phyloP scores from a whole-genome alignment of 2,797 vertebrate genomes.

The Chlorospingus semifuscus region DNA sequence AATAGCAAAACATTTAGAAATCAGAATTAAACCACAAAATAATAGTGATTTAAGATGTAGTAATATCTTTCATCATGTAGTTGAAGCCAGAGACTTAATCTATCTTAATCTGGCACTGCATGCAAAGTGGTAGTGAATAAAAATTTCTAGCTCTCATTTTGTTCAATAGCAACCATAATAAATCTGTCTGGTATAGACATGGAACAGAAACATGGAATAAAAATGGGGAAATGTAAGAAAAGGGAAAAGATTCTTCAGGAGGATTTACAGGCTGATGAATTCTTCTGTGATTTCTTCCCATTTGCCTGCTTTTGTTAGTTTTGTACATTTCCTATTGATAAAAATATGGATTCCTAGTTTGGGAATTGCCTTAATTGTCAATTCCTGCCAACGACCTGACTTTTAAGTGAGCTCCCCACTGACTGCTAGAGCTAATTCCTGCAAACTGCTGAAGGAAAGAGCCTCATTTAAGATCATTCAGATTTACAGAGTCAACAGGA shows the following conservation, averaged over 20 bases:
- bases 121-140: background rate
- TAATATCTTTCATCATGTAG: conserved; percentile 13
- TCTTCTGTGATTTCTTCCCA: background rate
- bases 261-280: background rate
- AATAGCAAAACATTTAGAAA: background rate
- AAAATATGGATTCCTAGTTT: background rate
- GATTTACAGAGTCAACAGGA: background rate
- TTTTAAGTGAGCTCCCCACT: background rate
- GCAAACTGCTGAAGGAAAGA: background rate
- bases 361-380: background rate
- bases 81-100: conserved; percentile 11
- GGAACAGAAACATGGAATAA: background rate
- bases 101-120: background rate
- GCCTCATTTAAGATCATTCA: background rate
- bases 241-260: background rate
- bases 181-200: background rate
- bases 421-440: background rate
- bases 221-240: background rate
- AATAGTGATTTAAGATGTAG: conserved; percentile 14
- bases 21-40: background rate
- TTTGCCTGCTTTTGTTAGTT: background rate
- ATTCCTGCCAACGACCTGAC: background rate
- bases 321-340: background rate
- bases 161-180: background rate
- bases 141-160: background rate